phyloP scores from a whole-genome alignment of 2,113 vertebrate species.

The Gnathonemus echidnorhynchus region DNA sequence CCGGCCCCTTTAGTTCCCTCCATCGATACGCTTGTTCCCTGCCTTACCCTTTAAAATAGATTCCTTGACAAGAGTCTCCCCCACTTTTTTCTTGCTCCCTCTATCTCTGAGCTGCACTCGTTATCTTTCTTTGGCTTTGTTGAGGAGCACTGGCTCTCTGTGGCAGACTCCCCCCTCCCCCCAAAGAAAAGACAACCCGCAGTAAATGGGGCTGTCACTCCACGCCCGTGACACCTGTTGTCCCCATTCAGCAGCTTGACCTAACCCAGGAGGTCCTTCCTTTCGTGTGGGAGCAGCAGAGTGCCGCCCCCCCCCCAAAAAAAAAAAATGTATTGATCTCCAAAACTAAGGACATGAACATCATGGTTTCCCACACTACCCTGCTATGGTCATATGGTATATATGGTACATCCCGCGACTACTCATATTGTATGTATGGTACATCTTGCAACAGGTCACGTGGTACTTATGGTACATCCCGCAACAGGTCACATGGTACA shows the following conservation, averaged over 20 bases:
- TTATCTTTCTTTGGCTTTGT: neutral
- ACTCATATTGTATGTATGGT: too few relatives aligned
- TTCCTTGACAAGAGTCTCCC: neutral
- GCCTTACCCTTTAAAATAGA: neutral
- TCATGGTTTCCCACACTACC: neutral
- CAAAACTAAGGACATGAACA: neutral
- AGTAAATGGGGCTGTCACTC: neutral
- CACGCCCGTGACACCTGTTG: neutral
- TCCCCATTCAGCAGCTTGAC: neutral
- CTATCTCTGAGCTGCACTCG: neutral
- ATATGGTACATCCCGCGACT: too few relatives aligned
- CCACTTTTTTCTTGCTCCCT: neutral
- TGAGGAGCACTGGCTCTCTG: neutral
- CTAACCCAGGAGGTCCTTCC: neutral
- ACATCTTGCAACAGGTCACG: too few relatives aligned
- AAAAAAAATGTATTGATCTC: neutral
- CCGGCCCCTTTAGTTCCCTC: neutral
- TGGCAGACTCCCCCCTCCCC: neutral
- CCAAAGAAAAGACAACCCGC: neutral
- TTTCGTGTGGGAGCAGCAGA: neutral
- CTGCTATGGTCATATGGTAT: neutral
- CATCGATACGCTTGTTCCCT: neutral
- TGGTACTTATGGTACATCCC: too few relatives aligned
- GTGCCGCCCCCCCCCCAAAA: too few relatives aligned
- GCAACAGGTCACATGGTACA: too few relatives aligned